These are phyloP conservation scores for Thecophora atra DNA, from an alignment of 2,888 invertebrate genomes.

Conservation along the genomic window DNA sequence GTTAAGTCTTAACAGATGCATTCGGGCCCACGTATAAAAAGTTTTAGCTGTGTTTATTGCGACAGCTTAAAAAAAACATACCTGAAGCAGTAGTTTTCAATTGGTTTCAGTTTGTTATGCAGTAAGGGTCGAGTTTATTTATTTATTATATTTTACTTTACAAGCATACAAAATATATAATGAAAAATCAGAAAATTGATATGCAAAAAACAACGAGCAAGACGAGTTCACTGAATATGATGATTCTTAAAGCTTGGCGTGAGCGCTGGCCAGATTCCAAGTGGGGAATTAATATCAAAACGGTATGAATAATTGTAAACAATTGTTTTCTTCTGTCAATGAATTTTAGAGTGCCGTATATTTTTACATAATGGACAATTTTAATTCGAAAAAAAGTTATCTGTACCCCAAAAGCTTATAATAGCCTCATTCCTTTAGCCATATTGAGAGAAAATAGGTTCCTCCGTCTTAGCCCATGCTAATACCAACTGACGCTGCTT, in stretches of 20 bases:
- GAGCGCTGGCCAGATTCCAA: conserved; percentile 95
- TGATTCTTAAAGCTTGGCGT: conserved; percentile 79
- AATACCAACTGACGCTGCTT: conserved; percentile 61
- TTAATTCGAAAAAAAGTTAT: conserved; percentile 11
- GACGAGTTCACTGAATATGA: conserved; percentile 78
- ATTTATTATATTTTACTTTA: too few species aligned
- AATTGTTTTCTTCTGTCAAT: conserved; percentile 17
- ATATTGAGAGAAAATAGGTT: conserved; percentile 50
- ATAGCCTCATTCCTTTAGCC: neutral
- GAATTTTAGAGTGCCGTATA: conserved; percentile 11
- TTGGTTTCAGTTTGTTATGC: too few species aligned
- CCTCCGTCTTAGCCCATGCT: conserved; percentile 57
- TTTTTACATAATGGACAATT: conserved; percentile 33
- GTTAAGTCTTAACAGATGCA: too few species aligned
- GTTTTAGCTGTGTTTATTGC: too few species aligned
- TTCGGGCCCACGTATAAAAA: too few species aligned
- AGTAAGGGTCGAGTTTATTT: too few species aligned
- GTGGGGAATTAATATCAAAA: conserved; percentile 96
- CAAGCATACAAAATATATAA: too few species aligned
- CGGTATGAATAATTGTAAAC: conserved; percentile 67
- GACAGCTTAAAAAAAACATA: too few species aligned
- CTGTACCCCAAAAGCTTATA: neutral
- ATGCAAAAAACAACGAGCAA: conserved; percentile 82
- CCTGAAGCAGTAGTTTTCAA: too few species aligned
- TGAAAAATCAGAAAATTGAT: conserved; percentile 72